A percentile compares a stretch with the other conserved stretches of the same genome.
Conservation (phyloP, 2,113 vertebrate species). For the Hippocampus guttulatus region DNA sequence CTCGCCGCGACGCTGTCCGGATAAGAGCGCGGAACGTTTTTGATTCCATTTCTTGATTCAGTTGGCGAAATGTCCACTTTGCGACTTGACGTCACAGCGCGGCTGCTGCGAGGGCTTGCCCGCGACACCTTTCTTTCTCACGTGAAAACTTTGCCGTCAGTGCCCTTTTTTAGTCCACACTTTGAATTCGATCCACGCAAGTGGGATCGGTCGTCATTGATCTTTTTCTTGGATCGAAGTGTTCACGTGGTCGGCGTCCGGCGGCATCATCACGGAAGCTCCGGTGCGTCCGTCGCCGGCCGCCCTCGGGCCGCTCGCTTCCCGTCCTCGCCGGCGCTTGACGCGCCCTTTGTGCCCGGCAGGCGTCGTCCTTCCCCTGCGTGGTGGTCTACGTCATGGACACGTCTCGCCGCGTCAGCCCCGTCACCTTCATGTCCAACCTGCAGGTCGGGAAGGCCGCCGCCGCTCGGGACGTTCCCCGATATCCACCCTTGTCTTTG, state of each 20-base stretch:
- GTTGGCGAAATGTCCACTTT: too few relatives aligned
- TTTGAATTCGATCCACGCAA: too few relatives aligned
- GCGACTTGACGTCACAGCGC: too few relatives aligned
- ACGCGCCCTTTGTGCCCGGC: not conserved
- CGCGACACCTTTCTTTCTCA: too few relatives aligned
- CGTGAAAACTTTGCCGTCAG: too few relatives aligned
- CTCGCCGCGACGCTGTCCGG: too few relatives aligned
- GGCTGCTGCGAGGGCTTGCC: too few relatives aligned
- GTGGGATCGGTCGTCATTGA: too few relatives aligned
- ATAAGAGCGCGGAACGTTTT: too few relatives aligned
- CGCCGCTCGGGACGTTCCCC: too few relatives aligned
- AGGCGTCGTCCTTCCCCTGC: conserved; percentile 93
- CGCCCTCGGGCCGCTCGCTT: not conserved
- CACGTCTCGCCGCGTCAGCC: conserved; percentile 90
- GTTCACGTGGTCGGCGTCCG: conserved; percentile 98
- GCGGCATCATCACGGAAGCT: conserved; percentile 94
- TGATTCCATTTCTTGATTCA: too few relatives aligned
- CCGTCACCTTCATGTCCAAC: conserved; percentile 99
- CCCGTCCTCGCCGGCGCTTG: not conserved
- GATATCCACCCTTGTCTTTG: not conserved
- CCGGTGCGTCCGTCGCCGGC: conserved; percentile 71
- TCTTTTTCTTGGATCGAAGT: conserved; percentile 78
- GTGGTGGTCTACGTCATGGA: conserved; percentile 97
- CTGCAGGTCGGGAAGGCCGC: conserved; percentile 79
- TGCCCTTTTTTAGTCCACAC: too few relatives aligned